These are phyloP conservation scores for Scaptomyza cyrtandrae DNA, from an alignment of 2,888 invertebrate species.

Conservation along the genomic window DNA sequence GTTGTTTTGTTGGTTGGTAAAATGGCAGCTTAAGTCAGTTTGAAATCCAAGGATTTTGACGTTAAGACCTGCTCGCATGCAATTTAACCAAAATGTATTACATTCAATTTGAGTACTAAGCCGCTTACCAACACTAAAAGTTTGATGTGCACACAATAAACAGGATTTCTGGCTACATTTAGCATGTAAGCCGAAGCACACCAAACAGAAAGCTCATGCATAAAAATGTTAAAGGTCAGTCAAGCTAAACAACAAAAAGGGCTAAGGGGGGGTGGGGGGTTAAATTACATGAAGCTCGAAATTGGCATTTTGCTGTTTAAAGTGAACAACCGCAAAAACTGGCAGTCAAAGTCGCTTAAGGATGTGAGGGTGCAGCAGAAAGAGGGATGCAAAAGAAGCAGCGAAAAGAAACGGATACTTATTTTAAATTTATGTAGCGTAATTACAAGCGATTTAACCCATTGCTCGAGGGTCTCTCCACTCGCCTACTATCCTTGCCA, in stretches of 20 bases:
- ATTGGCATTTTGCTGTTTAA: conserved; percentile 64
- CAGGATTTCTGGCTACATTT: conserved; percentile 78
- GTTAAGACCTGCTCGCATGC: conserved; percentile 76
- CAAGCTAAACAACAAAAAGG: not conserved
- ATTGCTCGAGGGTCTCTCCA: conserved; percentile 47
- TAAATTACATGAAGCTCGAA: conserved; percentile 62
- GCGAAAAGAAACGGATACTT: conserved; percentile 80
- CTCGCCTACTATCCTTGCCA: not conserved
- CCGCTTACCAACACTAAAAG: conserved; percentile 80
- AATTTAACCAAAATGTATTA: conserved; percentile 77
- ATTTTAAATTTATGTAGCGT: conserved; percentile 81
- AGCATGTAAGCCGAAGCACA: conserved; percentile 69
- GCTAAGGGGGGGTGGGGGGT: not conserved
- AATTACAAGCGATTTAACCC: conserved; percentile 81
- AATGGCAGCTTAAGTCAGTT: conserved; percentile 66
- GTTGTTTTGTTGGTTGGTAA: not conserved
- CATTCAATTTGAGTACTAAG: conserved; percentile 81
- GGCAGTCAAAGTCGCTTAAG: conserved; percentile 60
- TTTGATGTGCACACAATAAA: conserved; percentile 79
- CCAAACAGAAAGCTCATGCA: conserved; percentile 35
- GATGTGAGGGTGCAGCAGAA: not conserved
- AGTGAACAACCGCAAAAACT: conserved; percentile 52
- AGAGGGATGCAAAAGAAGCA: conserved; percentile 51
- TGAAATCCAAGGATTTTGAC: conserved; percentile 66
- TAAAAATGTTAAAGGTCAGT: conserved; percentile 59